phyloP scores from a whole-genome alignment of 2,113 vertebrate genomes.

The Nibea coibor region DNA sequence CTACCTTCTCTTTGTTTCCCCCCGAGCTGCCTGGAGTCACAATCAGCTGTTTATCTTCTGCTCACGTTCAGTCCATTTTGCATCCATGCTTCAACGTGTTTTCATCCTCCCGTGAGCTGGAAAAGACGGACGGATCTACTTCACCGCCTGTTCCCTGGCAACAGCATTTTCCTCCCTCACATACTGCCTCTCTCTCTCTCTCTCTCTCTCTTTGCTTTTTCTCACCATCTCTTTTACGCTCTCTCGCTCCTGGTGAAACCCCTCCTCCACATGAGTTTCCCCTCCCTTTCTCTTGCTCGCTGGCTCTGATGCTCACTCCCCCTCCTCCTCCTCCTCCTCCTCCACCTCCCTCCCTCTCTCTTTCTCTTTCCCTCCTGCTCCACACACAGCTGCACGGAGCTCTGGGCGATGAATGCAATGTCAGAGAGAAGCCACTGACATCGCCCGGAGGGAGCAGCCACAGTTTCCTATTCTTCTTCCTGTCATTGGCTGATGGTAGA shows the following conservation, averaged over 20 bases:
- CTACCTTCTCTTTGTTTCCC: conserved; percentile 63
- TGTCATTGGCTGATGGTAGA: conserved; percentile 35
- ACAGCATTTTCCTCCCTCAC: conserved; percentile 76
- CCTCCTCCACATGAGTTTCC: conserved; percentile 60
- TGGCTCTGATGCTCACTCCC: conserved; percentile 18
- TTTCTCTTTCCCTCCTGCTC: not conserved
- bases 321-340: conserved; percentile 13
- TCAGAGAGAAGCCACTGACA: conserved; percentile 30
- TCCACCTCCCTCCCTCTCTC: conserved; percentile 9
- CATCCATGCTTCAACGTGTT: conserved; percentile 17
- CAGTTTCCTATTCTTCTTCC: conserved; percentile 35
- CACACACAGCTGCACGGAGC: conserved; percentile 62
- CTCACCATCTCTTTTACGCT: conserved; percentile 52
- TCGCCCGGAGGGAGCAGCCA: conserved; percentile 32
- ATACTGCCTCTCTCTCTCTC: not conserved
- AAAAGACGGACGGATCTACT: conserved; percentile 41
- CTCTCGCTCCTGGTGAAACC: conserved; percentile 57
- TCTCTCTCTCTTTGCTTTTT: conserved; percentile 49
- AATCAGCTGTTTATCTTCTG: conserved; percentile 40
- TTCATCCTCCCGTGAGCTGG: conserved; percentile 11
- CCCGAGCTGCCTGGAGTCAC: not conserved
- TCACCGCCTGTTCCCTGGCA: conserved; percentile 81
- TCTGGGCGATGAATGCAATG: conserved; percentile 54
- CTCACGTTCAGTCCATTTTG: conserved; percentile 36
- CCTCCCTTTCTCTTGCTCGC: conserved; percentile 39